phyloP scores from a whole-genome alignment of 1,140 invertebrate genomes.

The Choristoneura fumiferana region DNA sequence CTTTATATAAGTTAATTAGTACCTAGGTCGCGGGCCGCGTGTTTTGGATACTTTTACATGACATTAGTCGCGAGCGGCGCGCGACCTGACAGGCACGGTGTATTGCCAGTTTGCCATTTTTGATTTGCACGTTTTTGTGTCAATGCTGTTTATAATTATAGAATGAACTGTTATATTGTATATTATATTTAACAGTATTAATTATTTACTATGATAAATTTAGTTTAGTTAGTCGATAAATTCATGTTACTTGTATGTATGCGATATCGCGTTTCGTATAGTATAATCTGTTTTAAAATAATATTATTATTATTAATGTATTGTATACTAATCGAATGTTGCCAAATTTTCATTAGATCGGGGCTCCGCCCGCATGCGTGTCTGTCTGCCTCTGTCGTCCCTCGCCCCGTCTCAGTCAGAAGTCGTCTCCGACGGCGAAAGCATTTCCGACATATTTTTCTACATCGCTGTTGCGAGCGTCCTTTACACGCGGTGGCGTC shows the following conservation, averaged over 20 bases:
- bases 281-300: slow-evolving; percentile 12
- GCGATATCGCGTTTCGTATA: slow-evolving; percentile 6
- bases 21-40: not conserved
- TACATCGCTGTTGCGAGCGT: not conserved
- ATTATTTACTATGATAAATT: slow-evolving; percentile 8
- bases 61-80: not conserved
- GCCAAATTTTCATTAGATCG: slow-evolving; percentile 57
- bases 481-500: not conserved
- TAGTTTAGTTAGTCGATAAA: not conserved
- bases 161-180: no score
- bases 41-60: slow-evolving; percentile 8
- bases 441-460: not conserved
- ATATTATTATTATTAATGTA: slow-evolving; percentile 7
- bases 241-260: not conserved
- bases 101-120: not conserved
- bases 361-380: not conserved
- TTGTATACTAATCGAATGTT: slow-evolving; percentile 29
- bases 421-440: not conserved
- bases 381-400: not conserved
- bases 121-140: not conserved
- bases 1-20: not conserved
- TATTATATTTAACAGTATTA: not conserved
- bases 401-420: not conserved
- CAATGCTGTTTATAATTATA: not conserved
- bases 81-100: not conserved